Base-by-base conservation (phyloP, 2,113 vertebrate genomes). In the Phalacrocorax aristotelis region DNA sequence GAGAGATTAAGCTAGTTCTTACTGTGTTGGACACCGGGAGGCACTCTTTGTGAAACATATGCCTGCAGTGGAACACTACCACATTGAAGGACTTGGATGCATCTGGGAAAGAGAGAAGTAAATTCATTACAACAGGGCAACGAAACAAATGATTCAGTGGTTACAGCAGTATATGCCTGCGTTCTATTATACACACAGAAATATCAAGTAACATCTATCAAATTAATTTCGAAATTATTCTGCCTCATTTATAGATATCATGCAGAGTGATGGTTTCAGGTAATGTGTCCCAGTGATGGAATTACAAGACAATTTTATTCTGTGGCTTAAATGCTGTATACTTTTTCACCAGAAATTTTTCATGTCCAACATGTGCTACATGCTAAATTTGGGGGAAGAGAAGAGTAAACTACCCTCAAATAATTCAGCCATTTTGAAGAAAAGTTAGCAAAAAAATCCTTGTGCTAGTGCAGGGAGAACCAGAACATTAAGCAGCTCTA, bases 41-140 rank as follows among this genome's bases (percentile, higher is more conserved):
- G 96, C 99, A 99, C 87, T 99, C 99, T 92, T 99, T 99, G 95
- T 99, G 99, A 97, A 99, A 99, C 99, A 99, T 99, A 65, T 99
- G 99, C 87, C 99, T 99, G 98, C 99, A 99, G 97, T 99, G 99
- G 96, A 99, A 99, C 90, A 99, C 98, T 32, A 99, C 98, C 95
- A 99, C 97, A 4, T 97, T 98, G 98, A 99, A 99, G 62, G 98
- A 94, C 93, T 99, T 99, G 25, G 99, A 98, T 77, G 98, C 99
- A 85, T 99, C 99, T 99, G 96, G 85, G 96, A 74, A 86, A 96
- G 85, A 92, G 87, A 97, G 66, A 95, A 81, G 57, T 38, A 72
- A 83, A 88, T 65, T 61, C 1, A 57, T 93, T 80, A 87, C 8
- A 87, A 52, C 25, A 66, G 17, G 29, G 68, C n/a, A 93, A 44